Base-by-base conservation (phyloP, 2,888 invertebrate genomes). In the Agriotes lineatus region DNA sequence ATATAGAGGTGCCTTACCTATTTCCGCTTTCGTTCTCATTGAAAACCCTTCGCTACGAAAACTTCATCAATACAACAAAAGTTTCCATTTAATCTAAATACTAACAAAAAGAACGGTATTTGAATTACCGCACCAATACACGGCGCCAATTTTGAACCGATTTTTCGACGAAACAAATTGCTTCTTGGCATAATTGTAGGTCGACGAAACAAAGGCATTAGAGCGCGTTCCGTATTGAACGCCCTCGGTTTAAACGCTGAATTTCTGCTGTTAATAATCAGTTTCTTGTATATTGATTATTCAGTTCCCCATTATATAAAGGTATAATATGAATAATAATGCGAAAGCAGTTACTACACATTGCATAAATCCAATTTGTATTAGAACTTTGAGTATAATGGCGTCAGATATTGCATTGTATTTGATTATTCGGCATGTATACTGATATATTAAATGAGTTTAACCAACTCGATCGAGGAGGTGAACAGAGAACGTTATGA, bases 401-500 rank as follows among this genome's bases (percentile, higher is more conserved):
- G 64, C 54, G 59, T 58, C 45, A 59, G 69, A 64, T 69, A 69
- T 56, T 69, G 57, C 61, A 66, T 68, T 71, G 71, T 71, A 61
- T 71, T 71, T 71, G 71, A 71, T 65, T 69, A 71, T 71, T 71
- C 69, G 39, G 56, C 37, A 65, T 69, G 66, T 54, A 61, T 62
- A 58, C 66, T 64, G 71, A 69, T 71, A 69, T 70, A 65, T 45
- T 65, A 58, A 65, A 65, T 65, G 65, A 65, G 58, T 65, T 69
- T 64, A 64, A 65, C 65, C 65, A 65, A 65, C 16, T 65, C 50
- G 39, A 58, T 58, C 42, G 57, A 57, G 57, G 44, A 64, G 64
- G 64, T 64, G 64, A 60, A 16, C 48, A 16, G 18, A 45, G 44
- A 60, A 45, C 44, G 58, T 44, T 57, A 64, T 52, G 61, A 62